A percentile compares a stretch with the other conserved stretches of the same genome.
Conservation (phyloP, 92 coral and sea anemone genomes). For the Ricordea florida region DNA sequence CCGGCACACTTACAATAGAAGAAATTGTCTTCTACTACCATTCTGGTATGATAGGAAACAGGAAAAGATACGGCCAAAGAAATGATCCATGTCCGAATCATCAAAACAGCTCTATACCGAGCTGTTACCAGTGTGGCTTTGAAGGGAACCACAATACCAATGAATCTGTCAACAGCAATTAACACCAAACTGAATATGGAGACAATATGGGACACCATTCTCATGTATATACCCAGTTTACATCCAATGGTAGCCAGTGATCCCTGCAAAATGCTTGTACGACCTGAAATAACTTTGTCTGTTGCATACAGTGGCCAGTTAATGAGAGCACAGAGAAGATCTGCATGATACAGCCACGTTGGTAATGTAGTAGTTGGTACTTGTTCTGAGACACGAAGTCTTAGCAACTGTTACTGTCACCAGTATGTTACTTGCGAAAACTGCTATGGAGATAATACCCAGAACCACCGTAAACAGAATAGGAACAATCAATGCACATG, state of each 20-base stretch:
- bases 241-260: slow-evolving; percentile 8
- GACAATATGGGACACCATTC: neutral
- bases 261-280: slow-evolving; percentile 6
- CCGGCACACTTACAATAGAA: too few relatives aligned
- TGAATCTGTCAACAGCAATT: slow-evolving; percentile 6
- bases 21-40: neutral
- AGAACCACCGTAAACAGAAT: neutral
- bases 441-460: neutral
- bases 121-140: neutral
- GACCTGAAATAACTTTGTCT: neutral
- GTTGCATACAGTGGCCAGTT: neutral
- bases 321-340: neutral
- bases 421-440: neutral
- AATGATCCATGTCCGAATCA: neutral
- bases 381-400: neutral
- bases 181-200: neutral
- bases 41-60: neutral
- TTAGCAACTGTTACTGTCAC: neutral
- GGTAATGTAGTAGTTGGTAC: slow-evolving; percentile 9
- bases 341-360: slow-evolving; percentile 19
- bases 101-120: neutral
- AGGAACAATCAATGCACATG: neutral
- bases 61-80: slow-evolving; percentile 3
- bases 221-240: neutral
- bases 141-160: neutral